A percentile compares a stretch with the other conserved stretches of the same genome.
These are phyloP conservation scores for Philhelius pedissequus DNA, from an alignment of 2,888 invertebrate species.

Conservation along the genomic window DNA sequence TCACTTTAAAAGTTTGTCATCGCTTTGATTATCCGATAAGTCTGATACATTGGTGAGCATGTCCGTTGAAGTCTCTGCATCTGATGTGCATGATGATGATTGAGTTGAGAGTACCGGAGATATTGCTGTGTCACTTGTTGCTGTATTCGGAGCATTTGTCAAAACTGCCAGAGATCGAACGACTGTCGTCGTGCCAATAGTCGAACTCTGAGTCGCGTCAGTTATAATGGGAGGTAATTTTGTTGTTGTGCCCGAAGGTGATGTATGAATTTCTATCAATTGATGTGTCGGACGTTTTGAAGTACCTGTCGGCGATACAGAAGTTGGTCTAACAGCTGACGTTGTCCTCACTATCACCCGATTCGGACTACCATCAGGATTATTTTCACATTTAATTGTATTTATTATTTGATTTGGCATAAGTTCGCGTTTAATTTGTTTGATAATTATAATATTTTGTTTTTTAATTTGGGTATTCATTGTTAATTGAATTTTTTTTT, in stretches of 20 bases:
- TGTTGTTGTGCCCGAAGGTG: background rate
- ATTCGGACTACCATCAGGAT: constrained; percentile 42
- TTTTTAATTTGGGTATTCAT: constrained; percentile 63
- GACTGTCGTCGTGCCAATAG: background rate
- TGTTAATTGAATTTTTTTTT: background rate
- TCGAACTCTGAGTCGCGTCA: constrained; percentile 12
- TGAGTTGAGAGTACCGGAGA: constrained; percentile 58
- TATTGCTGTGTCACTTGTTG: constrained; percentile 47
- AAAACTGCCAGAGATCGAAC: constrained; percentile 43
- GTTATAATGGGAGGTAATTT: constrained; percentile 39
- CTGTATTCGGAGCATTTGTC: constrained; percentile 18
- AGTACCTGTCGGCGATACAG: background rate
- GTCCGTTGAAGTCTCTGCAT: constrained; percentile 59
- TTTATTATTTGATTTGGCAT: constrained; percentile 57
- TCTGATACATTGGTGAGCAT: constrained; percentile 46
- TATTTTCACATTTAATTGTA: constrained; percentile 54
- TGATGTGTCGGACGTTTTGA: constrained; percentile 26
- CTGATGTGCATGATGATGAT: constrained; percentile 59
- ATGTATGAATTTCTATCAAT: constrained; percentile 10
- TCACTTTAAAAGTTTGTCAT: constrained; percentile 64
- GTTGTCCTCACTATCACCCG: constrained; percentile 39
- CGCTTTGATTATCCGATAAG: constrained; percentile 59
- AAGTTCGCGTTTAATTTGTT: constrained; percentile 52
- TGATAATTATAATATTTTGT: constrained; percentile 60
- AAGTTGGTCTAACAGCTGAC: background rate